Base-by-base conservation (phyloP, 1,140 invertebrate genomes). In the Caenorhabditis inopinata region DNA sequence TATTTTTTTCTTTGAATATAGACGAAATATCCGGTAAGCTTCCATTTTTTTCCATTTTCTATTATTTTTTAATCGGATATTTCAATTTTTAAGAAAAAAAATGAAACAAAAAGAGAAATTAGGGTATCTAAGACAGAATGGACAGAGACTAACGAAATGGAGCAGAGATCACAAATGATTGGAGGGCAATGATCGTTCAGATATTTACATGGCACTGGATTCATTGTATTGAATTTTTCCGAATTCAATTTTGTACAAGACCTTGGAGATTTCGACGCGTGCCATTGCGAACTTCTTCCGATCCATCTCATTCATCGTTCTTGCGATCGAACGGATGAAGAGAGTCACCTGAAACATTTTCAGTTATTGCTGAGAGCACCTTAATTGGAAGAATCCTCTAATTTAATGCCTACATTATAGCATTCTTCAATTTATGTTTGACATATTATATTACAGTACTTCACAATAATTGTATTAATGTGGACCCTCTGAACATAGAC, bases 201-300 rank as follows among this genome's bases (percentile, higher is more conserved):
- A 32, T 42, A 68, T 42, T 38, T 16, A 38, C 25, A 21, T 14
- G 4, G 2, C 1, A 21, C n/a, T 7, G 0, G 27, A 11, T 11
- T 21, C n/a, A 21, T n/a, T 2, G n/a, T 29, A 42, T 38, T 42
- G 32, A 25, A 46, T 68, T 38, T 62, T 68, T 53, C 68, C 62
- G 14, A 74, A 74, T 21, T 79, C 51, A 9, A 58, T 68, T 2
- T 74, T 25, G 32, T 51, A 74, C 18, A 79, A 21, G 7, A 79
- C 62, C 25, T 58, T 58, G 5, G 78, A 79, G 18, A 79, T 79
- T 75, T 79, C 78, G 2, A 79, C 7, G 11, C 68, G 45, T 2
- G 78, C 68, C 21, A 27, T 46, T 18, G 78, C 48, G n/a, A 79
- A 79, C 21, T 58, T 73, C 38, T 53, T 21, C 5, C 27, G 62